These are phyloP conservation scores for Ellobius talpinus DNA, from an alignment of 2,113 vertebrate genomes.

Conservation along the genomic window DNA sequence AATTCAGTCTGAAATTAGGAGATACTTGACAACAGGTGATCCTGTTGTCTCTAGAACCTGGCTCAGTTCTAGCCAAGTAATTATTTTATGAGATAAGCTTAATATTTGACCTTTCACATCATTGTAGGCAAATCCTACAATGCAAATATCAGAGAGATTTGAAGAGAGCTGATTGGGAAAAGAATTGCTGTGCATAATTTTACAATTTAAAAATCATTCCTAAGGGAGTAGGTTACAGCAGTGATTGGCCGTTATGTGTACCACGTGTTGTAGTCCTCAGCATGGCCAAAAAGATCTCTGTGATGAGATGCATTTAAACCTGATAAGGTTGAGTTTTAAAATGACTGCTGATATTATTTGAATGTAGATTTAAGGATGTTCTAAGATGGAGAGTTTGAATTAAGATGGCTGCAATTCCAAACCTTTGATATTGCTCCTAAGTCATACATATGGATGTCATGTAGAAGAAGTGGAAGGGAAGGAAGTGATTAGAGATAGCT, in stretches of 20 bases:
- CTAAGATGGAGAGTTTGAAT: slow-evolving; percentile 1
- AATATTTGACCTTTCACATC: background rate
- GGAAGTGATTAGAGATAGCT: background rate
- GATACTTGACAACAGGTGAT: background rate
- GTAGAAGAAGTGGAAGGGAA: background rate
- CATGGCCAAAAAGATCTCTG: background rate
- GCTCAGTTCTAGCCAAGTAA: background rate
- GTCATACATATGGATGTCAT: background rate
- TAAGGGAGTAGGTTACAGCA: background rate
- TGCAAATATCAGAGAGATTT: background rate
- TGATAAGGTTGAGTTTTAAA: background rate
- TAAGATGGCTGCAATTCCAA: background rate
- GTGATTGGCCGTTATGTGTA: background rate
- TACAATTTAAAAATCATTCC: background rate
- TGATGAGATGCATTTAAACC: background rate
- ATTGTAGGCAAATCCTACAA: background rate
- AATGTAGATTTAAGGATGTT: background rate
- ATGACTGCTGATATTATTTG: background rate
- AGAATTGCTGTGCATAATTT: background rate
- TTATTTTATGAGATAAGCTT: background rate
- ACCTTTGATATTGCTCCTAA: background rate
- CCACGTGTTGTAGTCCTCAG: background rate
- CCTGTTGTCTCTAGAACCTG: background rate
- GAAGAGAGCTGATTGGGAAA: background rate
- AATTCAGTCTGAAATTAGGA: background rate